phyloP scores from a whole-genome alignment of 2,888 invertebrate species.

The Tipula vernalis region DNA sequence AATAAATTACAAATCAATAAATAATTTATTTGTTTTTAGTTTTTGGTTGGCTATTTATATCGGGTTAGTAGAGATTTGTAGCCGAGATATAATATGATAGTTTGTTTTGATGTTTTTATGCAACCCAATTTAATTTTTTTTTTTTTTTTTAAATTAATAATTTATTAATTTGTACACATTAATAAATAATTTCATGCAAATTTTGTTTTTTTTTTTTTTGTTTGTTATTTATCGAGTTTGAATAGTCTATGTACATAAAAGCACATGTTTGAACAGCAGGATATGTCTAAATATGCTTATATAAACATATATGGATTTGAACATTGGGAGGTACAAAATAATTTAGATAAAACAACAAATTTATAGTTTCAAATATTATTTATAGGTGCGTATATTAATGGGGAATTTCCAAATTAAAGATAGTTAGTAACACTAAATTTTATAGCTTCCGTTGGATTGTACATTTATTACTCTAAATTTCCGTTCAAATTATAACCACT shows the following conservation, averaged over 20 bases:
- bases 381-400: not conserved
- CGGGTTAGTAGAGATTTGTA: not conserved
- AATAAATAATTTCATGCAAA: not conserved
- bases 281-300: not conserved
- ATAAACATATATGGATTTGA: not conserved
- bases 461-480: not conserved
- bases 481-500: not conserved
- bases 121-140: not conserved
- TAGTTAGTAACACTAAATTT: not conserved
- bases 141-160: not conserved
- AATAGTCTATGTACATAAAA: not conserved
- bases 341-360: not conserved
- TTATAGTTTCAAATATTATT: not conserved
- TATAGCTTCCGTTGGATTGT: not conserved
- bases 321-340: not conserved
- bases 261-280: not conserved
- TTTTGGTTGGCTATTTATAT: not conserved
- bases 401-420: not conserved
- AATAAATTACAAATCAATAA: slow-evolving; percentile 4
- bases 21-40: not conserved
- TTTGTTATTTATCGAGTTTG: not conserved
- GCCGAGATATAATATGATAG: not conserved
- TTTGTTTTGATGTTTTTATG: not conserved
- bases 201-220: not conserved
- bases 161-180: not conserved